phyloP scores from a whole-genome alignment of 2,113 vertebrate species.

The Podarcis raffonei region DNA sequence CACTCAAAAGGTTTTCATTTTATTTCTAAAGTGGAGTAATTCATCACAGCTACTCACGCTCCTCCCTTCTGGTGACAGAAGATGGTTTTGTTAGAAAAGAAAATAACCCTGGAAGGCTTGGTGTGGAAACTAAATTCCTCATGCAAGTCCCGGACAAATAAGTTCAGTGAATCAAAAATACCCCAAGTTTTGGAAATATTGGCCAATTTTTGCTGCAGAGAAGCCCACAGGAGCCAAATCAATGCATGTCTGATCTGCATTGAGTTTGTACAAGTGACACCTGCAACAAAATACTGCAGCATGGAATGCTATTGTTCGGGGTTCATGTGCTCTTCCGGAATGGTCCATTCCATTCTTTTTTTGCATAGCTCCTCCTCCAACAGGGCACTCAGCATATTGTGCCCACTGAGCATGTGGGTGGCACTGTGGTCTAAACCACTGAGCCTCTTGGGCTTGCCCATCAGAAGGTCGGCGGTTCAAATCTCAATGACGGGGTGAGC shows the following conservation, averaged over 20 bases:
- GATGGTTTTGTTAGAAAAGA: background rate
- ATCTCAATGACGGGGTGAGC: too few relatives aligned
- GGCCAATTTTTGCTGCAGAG: background rate
- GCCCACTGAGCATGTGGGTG: too few relatives aligned
- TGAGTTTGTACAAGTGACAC: background rate
- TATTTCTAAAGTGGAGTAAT: background rate
- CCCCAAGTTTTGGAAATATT: background rate
- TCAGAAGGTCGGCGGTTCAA: too few relatives aligned
- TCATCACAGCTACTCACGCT: conserved; percentile 22
- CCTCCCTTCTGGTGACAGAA: conserved; percentile 8
- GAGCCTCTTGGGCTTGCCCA: too few relatives aligned
- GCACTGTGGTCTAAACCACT: too few relatives aligned
- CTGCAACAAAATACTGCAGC: background rate
- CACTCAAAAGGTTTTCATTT: conserved; percentile 32
- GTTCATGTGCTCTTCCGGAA: too few relatives aligned
- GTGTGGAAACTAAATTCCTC: background rate
- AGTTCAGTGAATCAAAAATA: background rate
- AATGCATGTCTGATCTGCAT: background rate
- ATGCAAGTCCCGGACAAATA: background rate
- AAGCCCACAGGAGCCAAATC: background rate
- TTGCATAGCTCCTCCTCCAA: too few relatives aligned
- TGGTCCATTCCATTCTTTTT: too few relatives aligned
- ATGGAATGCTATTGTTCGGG: background rate
- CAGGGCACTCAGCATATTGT: too few relatives aligned
- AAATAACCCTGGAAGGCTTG: background rate